These are phyloP conservation scores for Watsonalla cultraria DNA, from an alignment of 2,888 invertebrate species.

Conservation along the genomic window DNA sequence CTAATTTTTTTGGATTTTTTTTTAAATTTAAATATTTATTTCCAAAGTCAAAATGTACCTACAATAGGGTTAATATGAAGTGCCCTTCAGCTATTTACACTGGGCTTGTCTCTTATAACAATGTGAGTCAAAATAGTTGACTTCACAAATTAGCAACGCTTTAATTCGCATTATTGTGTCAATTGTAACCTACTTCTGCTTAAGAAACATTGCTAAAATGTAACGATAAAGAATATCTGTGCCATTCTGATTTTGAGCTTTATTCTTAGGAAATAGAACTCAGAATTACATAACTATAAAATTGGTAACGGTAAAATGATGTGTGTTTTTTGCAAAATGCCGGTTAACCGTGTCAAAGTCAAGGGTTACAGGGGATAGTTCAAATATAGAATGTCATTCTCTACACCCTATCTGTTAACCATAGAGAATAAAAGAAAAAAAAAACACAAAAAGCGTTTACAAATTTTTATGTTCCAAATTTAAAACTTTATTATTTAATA, in stretches of 20 bases:
- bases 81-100: neutral
- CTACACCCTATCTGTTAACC: constrained; percentile 49
- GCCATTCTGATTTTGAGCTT: neutral
- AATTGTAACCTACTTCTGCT: constrained; percentile 49
- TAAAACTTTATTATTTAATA: constrained; percentile 70
- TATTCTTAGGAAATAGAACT: neutral
- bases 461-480: constrained; percentile 68
- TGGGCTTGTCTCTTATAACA: constrained; percentile 11
- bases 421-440: constrained; percentile 41
- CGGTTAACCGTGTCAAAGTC: constrained; percentile 48
- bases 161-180: constrained; percentile 41
- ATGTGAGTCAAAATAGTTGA: constrained; percentile 40
- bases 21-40: too few species aligned
- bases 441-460: constrained; percentile 57
- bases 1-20: too few species aligned
- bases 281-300: constrained; percentile 7
- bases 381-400: constrained; percentile 59
- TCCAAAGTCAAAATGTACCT: too few species aligned
- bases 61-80: neutral
- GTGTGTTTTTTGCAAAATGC: constrained; percentile 21
- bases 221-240: neutral
- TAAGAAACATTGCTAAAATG: constrained; percentile 17
- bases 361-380: constrained; percentile 56
- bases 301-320: constrained; percentile 13
- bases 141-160: constrained; percentile 44